These are phyloP conservation scores for Notechis scutatus DNA, from an alignment of 2,113 vertebrate genomes.

Conservation along the genomic window DNA sequence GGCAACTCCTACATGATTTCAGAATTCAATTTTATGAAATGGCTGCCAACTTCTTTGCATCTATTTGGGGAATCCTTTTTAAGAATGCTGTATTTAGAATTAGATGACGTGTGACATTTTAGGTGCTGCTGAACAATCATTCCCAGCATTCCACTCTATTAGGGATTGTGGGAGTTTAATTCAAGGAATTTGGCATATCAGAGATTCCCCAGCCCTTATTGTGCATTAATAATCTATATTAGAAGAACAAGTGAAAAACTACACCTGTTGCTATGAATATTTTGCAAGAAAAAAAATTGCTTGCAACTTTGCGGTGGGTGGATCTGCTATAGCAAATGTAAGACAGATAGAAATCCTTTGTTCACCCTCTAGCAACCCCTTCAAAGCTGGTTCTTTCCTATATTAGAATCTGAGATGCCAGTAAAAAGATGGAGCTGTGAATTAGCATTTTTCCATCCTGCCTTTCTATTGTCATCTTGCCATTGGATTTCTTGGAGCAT, in stretches of 20 bases:
- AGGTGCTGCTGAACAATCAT: neutral
- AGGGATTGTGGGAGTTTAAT: neutral
- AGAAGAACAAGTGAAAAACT: neutral
- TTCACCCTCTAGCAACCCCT: neutral
- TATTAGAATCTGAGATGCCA: neutral
- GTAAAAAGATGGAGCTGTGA: neutral
- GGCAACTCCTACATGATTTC: neutral
- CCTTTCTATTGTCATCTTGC: neutral
- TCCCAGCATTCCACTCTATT: neutral
- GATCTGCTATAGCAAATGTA: neutral
- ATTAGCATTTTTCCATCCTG: neutral
- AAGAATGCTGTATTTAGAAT: neutral
- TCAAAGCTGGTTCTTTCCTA: neutral
- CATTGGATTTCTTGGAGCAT: neutral
- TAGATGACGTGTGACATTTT: neutral
- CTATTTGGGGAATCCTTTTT: neutral
- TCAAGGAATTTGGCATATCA: neutral
- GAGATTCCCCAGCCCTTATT: neutral
- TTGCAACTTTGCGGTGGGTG: neutral
- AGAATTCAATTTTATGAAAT: neutral
- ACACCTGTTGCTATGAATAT: neutral
- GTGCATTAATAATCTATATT: neutral
- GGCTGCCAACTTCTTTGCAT: neutral
- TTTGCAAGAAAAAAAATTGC: neutral
- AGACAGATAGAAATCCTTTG: neutral